Percentiles rank a stretch among this genome's conserved stretches.
Conservation (phyloP, 2,113 vertebrate species). For the Petromus typicus region DNA sequence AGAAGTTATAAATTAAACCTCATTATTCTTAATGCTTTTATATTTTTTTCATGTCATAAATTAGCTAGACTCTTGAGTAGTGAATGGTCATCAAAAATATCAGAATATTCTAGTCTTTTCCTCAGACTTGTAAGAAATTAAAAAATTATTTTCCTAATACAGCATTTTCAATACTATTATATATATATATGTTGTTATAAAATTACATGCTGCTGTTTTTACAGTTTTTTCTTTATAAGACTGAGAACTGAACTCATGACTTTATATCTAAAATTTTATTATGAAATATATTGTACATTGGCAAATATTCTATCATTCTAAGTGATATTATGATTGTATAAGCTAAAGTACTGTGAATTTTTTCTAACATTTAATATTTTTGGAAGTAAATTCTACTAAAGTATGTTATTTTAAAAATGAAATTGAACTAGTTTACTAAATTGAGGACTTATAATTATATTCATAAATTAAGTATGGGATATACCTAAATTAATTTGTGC, state of each 20-base stretch:
- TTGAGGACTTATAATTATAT: neutral
- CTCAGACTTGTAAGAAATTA: neutral
- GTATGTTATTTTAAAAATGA: neutral
- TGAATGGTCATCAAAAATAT: neutral
- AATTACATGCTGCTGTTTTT: neutral
- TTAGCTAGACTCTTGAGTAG: neutral
- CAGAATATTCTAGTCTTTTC: neutral
- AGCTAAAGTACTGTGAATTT: neutral
- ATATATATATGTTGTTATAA: neutral
- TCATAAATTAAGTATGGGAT: neutral
- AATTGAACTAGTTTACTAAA: neutral
- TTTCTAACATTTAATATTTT: constrained; percentile 34
- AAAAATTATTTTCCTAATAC: neutral
- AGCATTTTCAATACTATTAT: neutral
- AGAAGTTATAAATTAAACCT: neutral
- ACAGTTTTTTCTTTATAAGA: neutral
- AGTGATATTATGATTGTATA: neutral
- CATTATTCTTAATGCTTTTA: neutral
- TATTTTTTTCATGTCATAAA: neutral
- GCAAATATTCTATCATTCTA: neutral
- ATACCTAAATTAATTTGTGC: neutral
- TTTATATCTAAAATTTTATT: neutral
- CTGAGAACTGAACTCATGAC: neutral
- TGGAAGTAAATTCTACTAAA: neutral
- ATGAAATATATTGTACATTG: neutral